Conservation (phyloP, 2,888 invertebrate species). For the Catocala nupta region DNA sequence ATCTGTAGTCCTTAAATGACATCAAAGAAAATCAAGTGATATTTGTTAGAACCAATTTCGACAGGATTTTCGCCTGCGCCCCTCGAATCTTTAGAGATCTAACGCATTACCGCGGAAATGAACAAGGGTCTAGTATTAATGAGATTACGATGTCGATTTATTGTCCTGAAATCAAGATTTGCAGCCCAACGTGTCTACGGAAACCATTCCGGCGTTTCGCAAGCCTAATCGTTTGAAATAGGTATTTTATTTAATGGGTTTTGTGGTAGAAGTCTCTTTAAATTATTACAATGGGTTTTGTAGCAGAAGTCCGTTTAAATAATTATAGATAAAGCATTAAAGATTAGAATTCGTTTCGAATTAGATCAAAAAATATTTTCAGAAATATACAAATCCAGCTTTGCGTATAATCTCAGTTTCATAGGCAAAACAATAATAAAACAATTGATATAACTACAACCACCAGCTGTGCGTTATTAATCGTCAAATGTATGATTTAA, state of each 20-base stretch:
- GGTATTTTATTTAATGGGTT: conserved; percentile 41
- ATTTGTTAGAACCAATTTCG: conserved; percentile 25
- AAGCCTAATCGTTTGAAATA: conserved; percentile 57
- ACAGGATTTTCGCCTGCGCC: conserved; percentile 27
- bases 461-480: too few species aligned
- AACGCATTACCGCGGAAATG: conserved; percentile 37
- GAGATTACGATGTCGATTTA: conserved; percentile 65
- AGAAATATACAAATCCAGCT: too few species aligned
- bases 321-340: too few species aligned
- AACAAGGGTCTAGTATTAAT: conserved; percentile 59
- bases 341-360: too few species aligned
- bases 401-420: too few species aligned
- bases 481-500: too few species aligned
- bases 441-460: too few species aligned
- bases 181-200: conserved; percentile 45
- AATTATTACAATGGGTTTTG: conserved; percentile 15
- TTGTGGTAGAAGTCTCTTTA: conserved; percentile 9
- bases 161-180: conserved; percentile 60
- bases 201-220: conserved; percentile 45
- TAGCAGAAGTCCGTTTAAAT: conserved; percentile 6
- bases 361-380: too few species aligned
- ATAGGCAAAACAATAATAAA: too few species aligned
- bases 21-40: conserved; percentile 30
- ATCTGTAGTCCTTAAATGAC: conserved; percentile 19
- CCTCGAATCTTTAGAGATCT: conserved; percentile 26